These are phyloP conservation scores for Linnaemya tessellans DNA, from an alignment of 2,888 invertebrate species.

Conservation along the genomic window DNA sequence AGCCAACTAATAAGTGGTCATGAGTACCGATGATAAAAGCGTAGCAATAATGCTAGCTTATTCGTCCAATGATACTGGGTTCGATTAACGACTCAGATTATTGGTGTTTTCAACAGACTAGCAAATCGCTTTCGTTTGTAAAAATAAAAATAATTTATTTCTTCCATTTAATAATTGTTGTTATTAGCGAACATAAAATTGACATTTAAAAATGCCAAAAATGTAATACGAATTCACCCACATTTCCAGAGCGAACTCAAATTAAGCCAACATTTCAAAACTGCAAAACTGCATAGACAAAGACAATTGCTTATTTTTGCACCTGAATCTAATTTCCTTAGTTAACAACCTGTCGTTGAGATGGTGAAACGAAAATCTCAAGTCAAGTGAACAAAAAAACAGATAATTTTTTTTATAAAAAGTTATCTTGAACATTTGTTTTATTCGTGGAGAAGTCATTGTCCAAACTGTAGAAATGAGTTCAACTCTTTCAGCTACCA, in stretches of 20 bases:
- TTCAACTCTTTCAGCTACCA: not conserved
- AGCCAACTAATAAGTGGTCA: too few species aligned
- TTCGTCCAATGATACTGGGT: too few species aligned
- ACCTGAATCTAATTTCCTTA: slow-evolving; percentile 60
- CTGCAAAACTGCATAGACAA: slow-evolving; percentile 28
- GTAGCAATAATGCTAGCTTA: too few species aligned
- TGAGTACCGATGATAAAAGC: too few species aligned
- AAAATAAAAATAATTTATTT: not conserved
- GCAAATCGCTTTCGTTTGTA: too few species aligned
- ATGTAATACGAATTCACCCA: slow-evolving; percentile 65
- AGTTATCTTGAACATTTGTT: slow-evolving; percentile 40
- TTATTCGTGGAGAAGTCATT: slow-evolving; percentile 66
- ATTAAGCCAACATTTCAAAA: slow-evolving; percentile 54
- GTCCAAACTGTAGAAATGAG: slow-evolving; percentile 59
- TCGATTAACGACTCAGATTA: too few species aligned
- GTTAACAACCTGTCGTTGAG: slow-evolving; percentile 65
- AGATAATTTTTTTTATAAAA: slow-evolving; percentile 12
- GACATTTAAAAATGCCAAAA: slow-evolving; percentile 15
- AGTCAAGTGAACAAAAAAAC: slow-evolving; percentile 17
- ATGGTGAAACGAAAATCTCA: slow-evolving; percentile 49
- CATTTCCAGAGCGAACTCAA: slow-evolving; percentile 54
- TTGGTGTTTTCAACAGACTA: too few species aligned
- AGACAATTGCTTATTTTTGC: slow-evolving; percentile 50
- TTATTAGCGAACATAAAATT: slow-evolving; percentile 3
- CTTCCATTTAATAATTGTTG: slow-evolving; percentile 30